phyloP scores from a whole-genome alignment of 2,888 invertebrate genomes.

The Dorcus hopei region DNA sequence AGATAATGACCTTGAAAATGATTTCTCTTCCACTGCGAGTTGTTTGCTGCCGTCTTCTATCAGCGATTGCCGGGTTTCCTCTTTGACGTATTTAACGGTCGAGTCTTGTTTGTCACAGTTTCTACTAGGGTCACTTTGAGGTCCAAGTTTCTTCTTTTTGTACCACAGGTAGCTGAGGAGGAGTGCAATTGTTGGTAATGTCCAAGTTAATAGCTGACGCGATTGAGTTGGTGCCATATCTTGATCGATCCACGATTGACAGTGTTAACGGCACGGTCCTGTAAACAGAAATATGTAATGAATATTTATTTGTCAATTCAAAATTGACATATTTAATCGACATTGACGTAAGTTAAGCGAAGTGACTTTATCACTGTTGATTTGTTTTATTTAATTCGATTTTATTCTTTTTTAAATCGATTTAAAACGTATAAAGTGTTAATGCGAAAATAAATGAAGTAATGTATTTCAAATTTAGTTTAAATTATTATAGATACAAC shows the following conservation, averaged over 20 bases:
- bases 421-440: no score
- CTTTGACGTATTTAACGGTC: constrained; percentile 41
- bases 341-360: neutral
- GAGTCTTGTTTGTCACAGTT: constrained; percentile 38
- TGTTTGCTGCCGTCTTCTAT: constrained; percentile 37
- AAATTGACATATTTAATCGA: neutral
- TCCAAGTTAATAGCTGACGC: constrained; percentile 75
- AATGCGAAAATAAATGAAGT: no score
- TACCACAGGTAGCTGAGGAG: constrained; percentile 79
- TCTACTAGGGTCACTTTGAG: constrained; percentile 68
- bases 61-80: constrained; percentile 43
- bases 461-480: no score
- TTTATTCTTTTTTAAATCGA: no score
- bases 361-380: no score
- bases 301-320: neutral
- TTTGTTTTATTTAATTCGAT: no score
- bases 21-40: constrained; percentile 33
- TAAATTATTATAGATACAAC: no score
- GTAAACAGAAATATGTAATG: constrained; percentile 25
- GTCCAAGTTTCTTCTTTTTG: constrained; percentile 73
- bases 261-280: constrained; percentile 52
- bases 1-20: constrained; percentile 49
- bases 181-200: constrained; percentile 75
- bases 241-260: constrained; percentile 68
- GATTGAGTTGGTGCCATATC: constrained; percentile 66